phyloP scores from a whole-genome alignment of 2,888 invertebrate species.

The Bhutanitis thaidina region DNA sequence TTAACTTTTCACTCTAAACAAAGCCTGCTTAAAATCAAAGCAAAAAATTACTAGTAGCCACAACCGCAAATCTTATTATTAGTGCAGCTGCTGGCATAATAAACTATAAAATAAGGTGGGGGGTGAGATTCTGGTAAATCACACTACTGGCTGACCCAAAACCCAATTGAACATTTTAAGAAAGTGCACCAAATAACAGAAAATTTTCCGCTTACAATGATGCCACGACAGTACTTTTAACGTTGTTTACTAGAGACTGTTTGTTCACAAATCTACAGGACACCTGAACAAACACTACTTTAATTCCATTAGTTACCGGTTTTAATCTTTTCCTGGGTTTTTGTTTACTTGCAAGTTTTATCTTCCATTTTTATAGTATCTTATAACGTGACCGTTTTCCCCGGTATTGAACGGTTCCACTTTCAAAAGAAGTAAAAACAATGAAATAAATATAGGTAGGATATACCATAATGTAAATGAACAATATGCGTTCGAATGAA shows the following conservation, averaged over 20 bases:
- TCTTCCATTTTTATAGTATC: not conserved
- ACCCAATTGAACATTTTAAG: too few relatives aligned
- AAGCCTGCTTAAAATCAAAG: not conserved
- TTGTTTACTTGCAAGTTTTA: not conserved
- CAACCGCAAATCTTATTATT: slow-evolving; percentile 3
- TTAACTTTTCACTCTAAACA: not conserved
- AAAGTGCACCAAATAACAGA: not conserved
- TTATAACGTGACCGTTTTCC: too few relatives aligned
- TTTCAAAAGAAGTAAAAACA: too few relatives aligned
- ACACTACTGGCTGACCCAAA: too few relatives aligned
- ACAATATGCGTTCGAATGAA: too few relatives aligned
- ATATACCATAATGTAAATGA: too few relatives aligned
- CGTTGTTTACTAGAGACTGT: slow-evolving; percentile 29
- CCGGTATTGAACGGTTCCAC: too few relatives aligned
- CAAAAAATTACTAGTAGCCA: not conserved
- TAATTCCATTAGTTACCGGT: slow-evolving; percentile 40
- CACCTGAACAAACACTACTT: slow-evolving; percentile 50
- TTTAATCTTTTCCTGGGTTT: slow-evolving; percentile 21
- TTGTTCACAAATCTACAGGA: slow-evolving; percentile 25
- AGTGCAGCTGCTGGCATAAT: slow-evolving; percentile 5
- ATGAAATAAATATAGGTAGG: too few relatives aligned
- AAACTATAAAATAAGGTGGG: too few relatives aligned
- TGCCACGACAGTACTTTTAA: slow-evolving; percentile 1
- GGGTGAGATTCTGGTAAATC: too few relatives aligned
- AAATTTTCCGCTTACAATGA: not conserved